Conservation (phyloP, 2,797 vertebrate species). For the Microcaecilia unicolor region DNA sequence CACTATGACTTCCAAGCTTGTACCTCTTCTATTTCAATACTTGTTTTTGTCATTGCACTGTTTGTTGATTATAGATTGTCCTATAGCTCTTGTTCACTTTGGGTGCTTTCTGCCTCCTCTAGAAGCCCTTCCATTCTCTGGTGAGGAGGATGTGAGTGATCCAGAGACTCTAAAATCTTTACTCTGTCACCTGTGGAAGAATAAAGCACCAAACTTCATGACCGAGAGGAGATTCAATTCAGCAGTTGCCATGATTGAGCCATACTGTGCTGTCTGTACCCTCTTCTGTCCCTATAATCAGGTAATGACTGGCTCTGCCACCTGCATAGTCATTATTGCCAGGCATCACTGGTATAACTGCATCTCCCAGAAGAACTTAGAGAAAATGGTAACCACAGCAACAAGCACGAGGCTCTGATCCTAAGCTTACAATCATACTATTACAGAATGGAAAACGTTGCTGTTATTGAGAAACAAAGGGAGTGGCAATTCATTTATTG, state of each 20-base stretch:
- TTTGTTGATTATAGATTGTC: not conserved
- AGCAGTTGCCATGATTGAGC: constrained; percentile 70
- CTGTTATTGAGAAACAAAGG: no score
- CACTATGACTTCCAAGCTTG: not conserved
- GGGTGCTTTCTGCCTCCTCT: not conserved
- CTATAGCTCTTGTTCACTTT: not conserved
- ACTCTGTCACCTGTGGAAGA: constrained; percentile 81
- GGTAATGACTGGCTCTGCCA: constrained; percentile 45
- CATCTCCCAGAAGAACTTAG: no score
- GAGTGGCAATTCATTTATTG: no score
- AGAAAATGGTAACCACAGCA: no score
- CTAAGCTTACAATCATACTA: no score
- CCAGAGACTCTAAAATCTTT: constrained; percentile 66
- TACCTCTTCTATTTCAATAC: no score
- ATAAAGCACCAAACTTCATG: constrained; percentile 68
- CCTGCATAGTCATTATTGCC: not conserved
- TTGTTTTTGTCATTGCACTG: not conserved
- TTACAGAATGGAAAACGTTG: no score
- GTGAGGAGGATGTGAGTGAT: constrained; percentile 60
- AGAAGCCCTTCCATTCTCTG: constrained; percentile 69
- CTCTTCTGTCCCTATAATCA: constrained; percentile 85
- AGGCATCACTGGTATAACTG: no score
- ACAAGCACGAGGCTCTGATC: no score
- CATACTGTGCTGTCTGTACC: constrained; percentile 84
- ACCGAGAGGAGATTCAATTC: constrained; percentile 83